Conservation (phyloP, 2,113 vertebrate genomes). For the Gracilinanus agilis region DNA sequence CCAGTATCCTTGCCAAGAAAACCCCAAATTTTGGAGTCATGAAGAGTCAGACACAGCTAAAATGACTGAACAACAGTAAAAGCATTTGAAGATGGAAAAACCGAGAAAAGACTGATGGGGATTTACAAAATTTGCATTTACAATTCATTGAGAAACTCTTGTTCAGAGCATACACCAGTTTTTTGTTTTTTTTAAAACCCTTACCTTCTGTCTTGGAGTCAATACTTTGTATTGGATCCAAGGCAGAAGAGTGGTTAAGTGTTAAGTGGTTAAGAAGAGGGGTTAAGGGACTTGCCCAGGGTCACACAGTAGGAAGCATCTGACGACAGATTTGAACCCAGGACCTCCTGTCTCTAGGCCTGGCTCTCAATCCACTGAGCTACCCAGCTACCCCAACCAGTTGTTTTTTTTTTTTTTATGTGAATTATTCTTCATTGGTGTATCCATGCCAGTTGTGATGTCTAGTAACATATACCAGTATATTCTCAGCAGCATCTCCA, state of each 20-base stretch:
- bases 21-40: neutral
- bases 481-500: neutral
- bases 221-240: too few relatives aligned
- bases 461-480: neutral
- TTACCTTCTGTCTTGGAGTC: too few relatives aligned
- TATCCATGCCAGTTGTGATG: neutral
- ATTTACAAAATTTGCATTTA: neutral
- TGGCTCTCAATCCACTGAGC: too few relatives aligned
- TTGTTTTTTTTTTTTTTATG: too few relatives aligned
- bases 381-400: too few relatives aligned
- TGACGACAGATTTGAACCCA: too few relatives aligned
- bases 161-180: neutral
- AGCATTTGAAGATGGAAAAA: neutral
- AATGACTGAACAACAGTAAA: neutral
- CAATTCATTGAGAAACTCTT: neutral
- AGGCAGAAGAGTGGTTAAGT: too few relatives aligned
- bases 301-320: too few relatives aligned
- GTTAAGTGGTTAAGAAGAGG: too few relatives aligned
- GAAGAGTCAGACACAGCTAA: neutral
- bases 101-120: neutral
- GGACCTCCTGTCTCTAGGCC: too few relatives aligned
- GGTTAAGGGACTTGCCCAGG: too few relatives aligned
- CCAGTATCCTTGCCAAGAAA: neutral
- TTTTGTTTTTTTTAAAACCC: too few relatives aligned
- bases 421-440: neutral